A percentile compares a stretch with the other conserved stretches of the same genome.
These are phyloP conservation scores for Muschampia plurimacula DNA, from an alignment of 2,888 invertebrate species.

Conservation along the genomic window DNA sequence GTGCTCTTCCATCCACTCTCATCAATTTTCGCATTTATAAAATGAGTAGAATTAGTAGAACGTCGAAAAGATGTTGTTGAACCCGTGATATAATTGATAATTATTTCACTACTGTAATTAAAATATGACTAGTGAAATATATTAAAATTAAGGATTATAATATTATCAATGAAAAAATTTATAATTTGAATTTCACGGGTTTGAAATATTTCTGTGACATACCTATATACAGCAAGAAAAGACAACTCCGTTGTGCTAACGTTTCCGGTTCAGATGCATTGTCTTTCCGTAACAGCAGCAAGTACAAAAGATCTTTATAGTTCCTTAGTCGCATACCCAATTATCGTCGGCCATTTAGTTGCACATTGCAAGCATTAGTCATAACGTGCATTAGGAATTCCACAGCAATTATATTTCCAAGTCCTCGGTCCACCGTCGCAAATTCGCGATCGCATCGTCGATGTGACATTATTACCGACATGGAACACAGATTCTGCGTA, in stretches of 20 bases:
- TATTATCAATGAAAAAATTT: no score
- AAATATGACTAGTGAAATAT: no score
- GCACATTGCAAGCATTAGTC: conserved; percentile 17
- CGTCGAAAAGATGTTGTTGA: no score
- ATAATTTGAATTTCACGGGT: no score
- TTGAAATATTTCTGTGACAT: no score
- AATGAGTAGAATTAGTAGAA: no score
- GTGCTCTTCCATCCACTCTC: no score
- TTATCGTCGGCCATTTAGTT: background rate
- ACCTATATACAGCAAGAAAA: no score
- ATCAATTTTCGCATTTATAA: no score
- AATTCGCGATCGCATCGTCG: conserved; percentile 9
- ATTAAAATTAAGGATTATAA: no score
- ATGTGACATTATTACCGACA: conserved; percentile 27
- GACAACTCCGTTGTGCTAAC: background rate
- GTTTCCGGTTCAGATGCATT: background rate
- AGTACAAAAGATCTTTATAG: background rate
- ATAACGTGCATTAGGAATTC: conserved; percentile 11
- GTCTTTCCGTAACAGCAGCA: background rate
- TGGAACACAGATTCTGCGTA: conserved; percentile 31
- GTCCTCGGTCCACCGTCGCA: conserved; percentile 20
- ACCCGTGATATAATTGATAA: no score
- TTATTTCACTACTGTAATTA: no score
- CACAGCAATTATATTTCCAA: conserved; percentile 21
- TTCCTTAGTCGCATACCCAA: background rate